Evolutionary conservation across 2,113 vertebrate genomes (phyloP), one percentile per base, ranked within the genome.

Genomic region (Monopterus albus): DNA sequence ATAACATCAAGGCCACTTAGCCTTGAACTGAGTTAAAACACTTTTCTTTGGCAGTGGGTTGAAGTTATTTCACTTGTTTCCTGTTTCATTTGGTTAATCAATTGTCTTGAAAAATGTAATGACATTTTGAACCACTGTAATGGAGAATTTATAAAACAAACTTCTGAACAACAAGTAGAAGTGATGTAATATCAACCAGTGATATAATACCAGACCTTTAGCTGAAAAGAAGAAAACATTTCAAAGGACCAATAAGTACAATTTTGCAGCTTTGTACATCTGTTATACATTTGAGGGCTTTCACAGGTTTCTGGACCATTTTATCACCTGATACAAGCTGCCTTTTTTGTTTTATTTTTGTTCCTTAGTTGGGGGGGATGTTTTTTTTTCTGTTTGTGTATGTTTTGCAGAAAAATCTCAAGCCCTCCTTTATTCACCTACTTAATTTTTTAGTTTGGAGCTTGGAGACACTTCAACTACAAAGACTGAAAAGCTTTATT

Each of bases 401-500:
- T 11, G 9, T 38, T 43, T 21, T 2, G 10, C 3, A 56, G 35
- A 8, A 7, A 23, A 71, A 55, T 40, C 38, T 58, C 15, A 45
- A 17, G 12, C n/a, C 20, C 28, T 49, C 26, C 14, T 26, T 23
- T 26, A 13, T 28, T 38, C 61, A 73, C 49, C 23, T 35, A 20
- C 43, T 68, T 40, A 20, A 33, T 38, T 35, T 50, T 60, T 46
- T 1, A 17, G 35, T 56, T 56, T 60, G 13, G n/a, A 66, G 17
- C 64, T 36, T 12, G 9, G 2, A 55, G 62, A 78, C 56, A 49
- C 74, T 78, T 75, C 12, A 17, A 26, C 66, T 23, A 39, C 75
- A 64, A 46, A 64, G 47, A 38, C 43, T 61, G 62, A 79, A 59
- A 61, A 29, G 53, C 53, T 39, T 74, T 58, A 29, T 53, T 79